Conservation (phyloP, 2,113 vertebrate species). For the Pteropus alecto region DNA sequence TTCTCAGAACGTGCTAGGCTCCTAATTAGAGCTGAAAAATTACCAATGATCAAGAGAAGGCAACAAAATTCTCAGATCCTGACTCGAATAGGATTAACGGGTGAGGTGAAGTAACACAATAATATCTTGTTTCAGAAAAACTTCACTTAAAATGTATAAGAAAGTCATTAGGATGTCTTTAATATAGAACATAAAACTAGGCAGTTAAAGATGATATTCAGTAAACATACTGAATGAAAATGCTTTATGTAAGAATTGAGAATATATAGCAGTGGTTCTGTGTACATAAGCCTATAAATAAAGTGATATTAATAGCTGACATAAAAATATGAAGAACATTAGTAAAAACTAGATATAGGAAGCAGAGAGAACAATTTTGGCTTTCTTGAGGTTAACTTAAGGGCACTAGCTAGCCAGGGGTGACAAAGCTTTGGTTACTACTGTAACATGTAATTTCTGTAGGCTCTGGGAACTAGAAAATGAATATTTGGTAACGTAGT, state of each 20-base stretch:
- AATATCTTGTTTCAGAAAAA: neutral
- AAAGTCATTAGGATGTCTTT: neutral
- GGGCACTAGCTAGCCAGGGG: neutral
- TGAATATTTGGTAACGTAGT: neutral
- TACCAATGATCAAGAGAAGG: neutral
- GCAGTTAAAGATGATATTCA: neutral
- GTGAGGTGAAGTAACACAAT: neutral
- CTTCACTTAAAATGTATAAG: neutral
- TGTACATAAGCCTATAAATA: neutral
- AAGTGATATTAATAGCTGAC: neutral
- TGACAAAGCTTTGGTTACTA: neutral
- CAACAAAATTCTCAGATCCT: neutral
- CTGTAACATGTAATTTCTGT: neutral
- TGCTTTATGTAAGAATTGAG: neutral
- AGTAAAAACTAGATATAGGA: neutral
- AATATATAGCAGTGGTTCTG: neutral
- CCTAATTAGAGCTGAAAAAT: neutral
- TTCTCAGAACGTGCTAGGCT: neutral
- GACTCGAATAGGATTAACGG: neutral
- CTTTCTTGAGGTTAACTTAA: neutral
- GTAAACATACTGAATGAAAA: neutral
- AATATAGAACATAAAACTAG: neutral
- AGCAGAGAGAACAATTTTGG: neutral
- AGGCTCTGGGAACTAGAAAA: neutral
- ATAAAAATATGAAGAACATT: neutral